Evolutionary conservation across 23 tunicate species (phyloP).

Genomic region (Pegea sp.): DNA sequence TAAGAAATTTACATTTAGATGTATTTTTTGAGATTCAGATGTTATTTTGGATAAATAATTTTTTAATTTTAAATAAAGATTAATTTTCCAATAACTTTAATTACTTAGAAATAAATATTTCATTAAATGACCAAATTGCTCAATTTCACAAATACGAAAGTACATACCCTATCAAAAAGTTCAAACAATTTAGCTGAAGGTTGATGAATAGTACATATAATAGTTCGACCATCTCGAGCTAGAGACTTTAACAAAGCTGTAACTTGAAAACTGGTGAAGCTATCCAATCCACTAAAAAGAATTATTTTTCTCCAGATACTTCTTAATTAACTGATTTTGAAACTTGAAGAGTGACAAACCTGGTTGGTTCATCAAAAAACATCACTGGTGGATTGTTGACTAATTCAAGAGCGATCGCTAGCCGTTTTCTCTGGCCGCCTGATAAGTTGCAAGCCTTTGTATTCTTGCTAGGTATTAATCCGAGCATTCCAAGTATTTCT

Average conservation of each 20-base stretch:
- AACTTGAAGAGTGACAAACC: slow-evolving; percentile 30
- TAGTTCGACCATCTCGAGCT: slow-evolving; percentile 87
- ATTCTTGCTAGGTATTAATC: slow-evolving; percentile 59
- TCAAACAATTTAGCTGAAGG: slow-evolving; percentile 95
- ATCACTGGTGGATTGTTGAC: slow-evolving; percentile 97
- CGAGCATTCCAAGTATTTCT: slow-evolving; percentile 65
- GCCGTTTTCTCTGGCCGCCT: slow-evolving; percentile 93
- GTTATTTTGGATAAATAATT: not conserved
- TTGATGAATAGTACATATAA: slow-evolving; percentile 89
- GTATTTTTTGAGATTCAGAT: not conserved
- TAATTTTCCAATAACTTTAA: not conserved
- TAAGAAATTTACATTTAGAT: not conserved
- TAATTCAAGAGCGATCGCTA: slow-evolving; percentile 90
- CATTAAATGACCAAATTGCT: not conserved
- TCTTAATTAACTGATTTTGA: no score
- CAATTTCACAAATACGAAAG: not conserved
- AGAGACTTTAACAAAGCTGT: slow-evolving; percentile 70
- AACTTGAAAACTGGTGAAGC: slow-evolving; percentile 81
- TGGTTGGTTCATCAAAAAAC: slow-evolving; percentile 99
- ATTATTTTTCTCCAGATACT: not conserved
- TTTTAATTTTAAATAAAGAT: not conserved
- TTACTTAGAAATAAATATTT: not conserved
- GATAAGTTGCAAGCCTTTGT: slow-evolving; percentile 66
- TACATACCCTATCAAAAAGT: slow-evolving; percentile 71
- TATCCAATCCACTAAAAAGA: slow-evolving; percentile 66